Evolutionary conservation across 2,797 vertebrate species (phyloP).

Genomic region (Petrocephalus sullivani): DNA sequence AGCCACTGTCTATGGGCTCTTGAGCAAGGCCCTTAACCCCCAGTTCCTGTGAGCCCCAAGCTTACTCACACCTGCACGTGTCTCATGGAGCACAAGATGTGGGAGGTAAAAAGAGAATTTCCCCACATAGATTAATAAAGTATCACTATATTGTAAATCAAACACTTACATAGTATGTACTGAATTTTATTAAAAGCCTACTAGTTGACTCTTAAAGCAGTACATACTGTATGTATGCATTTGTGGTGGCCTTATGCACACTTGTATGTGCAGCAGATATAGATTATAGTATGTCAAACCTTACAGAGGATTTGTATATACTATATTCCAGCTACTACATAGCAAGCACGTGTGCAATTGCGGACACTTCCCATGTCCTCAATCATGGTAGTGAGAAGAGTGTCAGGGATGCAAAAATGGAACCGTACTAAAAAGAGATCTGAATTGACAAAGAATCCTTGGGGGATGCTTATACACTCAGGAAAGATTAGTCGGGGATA

Average conservation of each 20-base stretch:
- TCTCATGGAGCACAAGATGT: not conserved
- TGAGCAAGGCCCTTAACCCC: too few relatives aligned
- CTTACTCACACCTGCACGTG: not conserved
- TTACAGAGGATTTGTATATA: not conserved
- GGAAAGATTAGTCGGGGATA: not conserved
- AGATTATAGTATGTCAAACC: not conserved
- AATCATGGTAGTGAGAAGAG: not conserved
- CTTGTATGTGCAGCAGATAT: not conserved
- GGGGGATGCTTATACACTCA: not conserved
- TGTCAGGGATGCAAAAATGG: not conserved
- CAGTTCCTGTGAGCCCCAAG: not conserved
- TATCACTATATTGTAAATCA: not conserved
- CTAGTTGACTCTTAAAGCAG: not conserved
- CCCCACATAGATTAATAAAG: not conserved
- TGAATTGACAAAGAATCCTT: not conserved
- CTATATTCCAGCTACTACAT: not conserved
- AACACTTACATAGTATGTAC: not conserved
- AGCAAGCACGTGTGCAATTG: not conserved
- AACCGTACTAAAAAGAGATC: not conserved
- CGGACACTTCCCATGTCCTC: not conserved
- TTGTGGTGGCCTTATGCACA: not conserved
- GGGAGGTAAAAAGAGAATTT: not conserved
- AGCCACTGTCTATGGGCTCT: not conserved
- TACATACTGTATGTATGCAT: not conserved
- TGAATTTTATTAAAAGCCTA: not conserved